phyloP scores from a whole-genome alignment of 2,888 invertebrate genomes.

The Creontiades dilutus region DNA sequence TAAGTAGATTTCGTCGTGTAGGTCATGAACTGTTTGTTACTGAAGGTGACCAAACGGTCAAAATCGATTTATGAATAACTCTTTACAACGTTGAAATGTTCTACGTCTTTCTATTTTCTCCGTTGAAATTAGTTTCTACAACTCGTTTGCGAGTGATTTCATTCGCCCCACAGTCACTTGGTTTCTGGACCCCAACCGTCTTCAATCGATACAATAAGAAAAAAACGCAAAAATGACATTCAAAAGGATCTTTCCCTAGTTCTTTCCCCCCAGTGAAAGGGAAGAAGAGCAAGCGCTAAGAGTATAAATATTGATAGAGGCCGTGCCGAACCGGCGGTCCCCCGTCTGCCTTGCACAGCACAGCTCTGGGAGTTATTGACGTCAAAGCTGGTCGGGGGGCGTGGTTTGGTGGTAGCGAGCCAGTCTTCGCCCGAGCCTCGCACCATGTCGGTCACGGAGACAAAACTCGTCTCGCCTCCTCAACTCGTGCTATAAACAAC shows the following conservation, averaged over 20 bases:
- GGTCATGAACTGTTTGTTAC: no score
- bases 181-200: background rate
- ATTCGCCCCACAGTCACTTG: no score
- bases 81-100: no score
- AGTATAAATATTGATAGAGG: slow-evolving; percentile 60
- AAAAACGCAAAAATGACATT: background rate
- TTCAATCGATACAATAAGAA: background rate
- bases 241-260: background rate
- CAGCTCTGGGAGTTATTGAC: slow-evolving; percentile 74
- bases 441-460: slow-evolving; percentile 59
- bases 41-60: no score
- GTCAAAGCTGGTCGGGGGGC: slow-evolving; percentile 78
- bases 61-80: no score
- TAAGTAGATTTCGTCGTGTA: no score
- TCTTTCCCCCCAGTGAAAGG: slow-evolving; percentile 29
- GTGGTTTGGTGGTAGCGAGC: slow-evolving; percentile 77
- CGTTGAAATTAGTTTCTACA: no score
- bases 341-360: slow-evolving; percentile 18
- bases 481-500: slow-evolving; percentile 59
- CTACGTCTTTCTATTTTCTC: no score
- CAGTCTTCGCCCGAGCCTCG: slow-evolving; percentile 53
- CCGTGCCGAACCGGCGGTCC: slow-evolving; percentile 57
- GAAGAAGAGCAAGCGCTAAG: slow-evolving; percentile 39
- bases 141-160: no score
- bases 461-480: slow-evolving; percentile 39